Percentiles rank a stretch among this genome's conserved stretches.
Evolutionary conservation across 2,888 invertebrate genomes (phyloP).

Genomic region (Drosophila merina): DNA sequence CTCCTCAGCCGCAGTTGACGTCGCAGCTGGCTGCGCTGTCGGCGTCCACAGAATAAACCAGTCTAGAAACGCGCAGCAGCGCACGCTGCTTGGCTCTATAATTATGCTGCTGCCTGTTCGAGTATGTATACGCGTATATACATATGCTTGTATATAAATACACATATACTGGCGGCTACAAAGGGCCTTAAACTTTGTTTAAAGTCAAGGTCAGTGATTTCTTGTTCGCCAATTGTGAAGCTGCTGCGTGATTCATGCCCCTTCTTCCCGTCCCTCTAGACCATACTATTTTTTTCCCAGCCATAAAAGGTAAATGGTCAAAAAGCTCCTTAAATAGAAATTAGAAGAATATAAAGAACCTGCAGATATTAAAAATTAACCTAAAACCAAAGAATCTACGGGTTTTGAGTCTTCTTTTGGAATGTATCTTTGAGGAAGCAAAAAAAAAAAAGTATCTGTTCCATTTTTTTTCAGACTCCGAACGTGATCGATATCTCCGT

Average conservation of each 20-base stretch:
- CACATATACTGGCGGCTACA: constrained; percentile 55
- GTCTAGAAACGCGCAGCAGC: constrained; percentile 61
- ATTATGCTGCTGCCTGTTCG: constrained; percentile 35
- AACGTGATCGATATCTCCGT: constrained; percentile 64
- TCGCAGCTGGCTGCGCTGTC: constrained; percentile 11
- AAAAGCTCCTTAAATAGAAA: background rate
- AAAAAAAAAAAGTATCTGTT: constrained; percentile 33
- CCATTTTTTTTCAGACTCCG: constrained; percentile 37
- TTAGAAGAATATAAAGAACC: too few species aligned
- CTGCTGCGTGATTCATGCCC: constrained; percentile 43
- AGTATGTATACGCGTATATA: constrained; percentile 13
- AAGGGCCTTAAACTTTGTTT: constrained; percentile 82
- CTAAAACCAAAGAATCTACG: too few species aligned
- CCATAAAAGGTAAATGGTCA: background rate
- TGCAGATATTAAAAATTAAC: too few species aligned
- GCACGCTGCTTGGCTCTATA: constrained; percentile 52
- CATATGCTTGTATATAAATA: constrained; percentile 17
- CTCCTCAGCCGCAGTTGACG: background rate
- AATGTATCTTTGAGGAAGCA: constrained; percentile 47
- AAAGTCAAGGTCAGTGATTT: constrained; percentile 83
- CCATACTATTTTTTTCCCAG: background rate
- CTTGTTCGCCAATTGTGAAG: constrained; percentile 75
- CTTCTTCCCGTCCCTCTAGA: background rate
- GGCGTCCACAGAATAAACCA: constrained; percentile 60
- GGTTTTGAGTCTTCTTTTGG: too few species aligned